These are phyloP conservation scores for Erpobdella octoculata DNA, from an alignment of 2,888 invertebrate species.

Conservation along the genomic window DNA sequence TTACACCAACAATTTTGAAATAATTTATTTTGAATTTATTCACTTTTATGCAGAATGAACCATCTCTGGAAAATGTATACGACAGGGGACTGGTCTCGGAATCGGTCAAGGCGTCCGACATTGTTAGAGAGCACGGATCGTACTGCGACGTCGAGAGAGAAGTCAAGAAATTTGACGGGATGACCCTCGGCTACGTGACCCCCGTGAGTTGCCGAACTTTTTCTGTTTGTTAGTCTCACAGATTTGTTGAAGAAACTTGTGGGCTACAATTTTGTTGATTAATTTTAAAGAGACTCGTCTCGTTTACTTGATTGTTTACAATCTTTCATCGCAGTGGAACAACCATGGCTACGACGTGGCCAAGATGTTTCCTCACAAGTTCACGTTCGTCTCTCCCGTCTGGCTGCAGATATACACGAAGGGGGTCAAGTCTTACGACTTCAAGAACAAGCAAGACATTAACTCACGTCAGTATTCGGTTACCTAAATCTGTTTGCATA, in stretches of 20 bases:
- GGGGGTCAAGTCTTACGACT: constrained; percentile 45
- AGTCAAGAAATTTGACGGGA: constrained; percentile 62
- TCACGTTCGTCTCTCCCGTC: constrained; percentile 82
- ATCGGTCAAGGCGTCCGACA: constrained; percentile 64
- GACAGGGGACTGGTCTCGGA: constrained; percentile 58
- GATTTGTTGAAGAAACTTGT: not conserved
- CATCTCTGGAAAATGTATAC: constrained; percentile 32
- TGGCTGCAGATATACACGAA: constrained; percentile 78
- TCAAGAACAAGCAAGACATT: constrained; percentile 65
- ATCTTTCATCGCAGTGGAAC: constrained; percentile 78
- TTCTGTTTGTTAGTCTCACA: too few relatives aligned
- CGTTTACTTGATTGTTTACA: not conserved
- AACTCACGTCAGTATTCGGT: too few relatives aligned
- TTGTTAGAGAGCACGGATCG: constrained; percentile 67
- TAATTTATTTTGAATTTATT: not conserved
- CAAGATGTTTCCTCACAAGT: constrained; percentile 75
- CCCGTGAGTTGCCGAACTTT: too few relatives aligned
- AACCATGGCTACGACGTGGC: constrained; percentile 84
- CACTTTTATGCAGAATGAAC: not conserved
- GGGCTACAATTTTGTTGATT: not conserved
- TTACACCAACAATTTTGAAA: not conserved
- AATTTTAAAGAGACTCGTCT: not conserved
- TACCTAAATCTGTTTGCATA: constrained; percentile 24
- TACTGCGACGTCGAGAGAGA: constrained; percentile 65
- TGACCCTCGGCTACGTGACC: constrained; percentile 82